phyloP scores from a whole-genome alignment of 2,888 invertebrate genomes.

The Platynereis dumerilii region DNA sequence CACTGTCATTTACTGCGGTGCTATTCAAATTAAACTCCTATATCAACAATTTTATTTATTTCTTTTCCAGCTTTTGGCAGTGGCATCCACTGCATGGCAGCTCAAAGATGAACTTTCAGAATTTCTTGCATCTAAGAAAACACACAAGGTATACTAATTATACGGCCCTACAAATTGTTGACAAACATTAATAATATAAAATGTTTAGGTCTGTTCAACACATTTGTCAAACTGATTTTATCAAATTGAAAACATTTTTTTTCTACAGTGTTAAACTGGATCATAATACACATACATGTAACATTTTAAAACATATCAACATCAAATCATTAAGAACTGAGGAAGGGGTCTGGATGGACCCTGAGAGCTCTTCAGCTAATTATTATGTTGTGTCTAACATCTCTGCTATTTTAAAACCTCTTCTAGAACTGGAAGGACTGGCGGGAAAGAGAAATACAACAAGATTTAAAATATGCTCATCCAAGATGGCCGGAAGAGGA shows the following conservation, averaged over 20 bases:
- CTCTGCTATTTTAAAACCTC: neutral
- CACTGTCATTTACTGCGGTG: neutral
- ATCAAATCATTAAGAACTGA: too few relatives aligned
- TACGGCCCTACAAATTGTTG: neutral
- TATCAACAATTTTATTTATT: too few relatives aligned
- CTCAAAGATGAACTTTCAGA: slow-evolving; percentile 56
- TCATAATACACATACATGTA: too few relatives aligned
- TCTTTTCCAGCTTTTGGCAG: slow-evolving; percentile 47
- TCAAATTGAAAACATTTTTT: too few relatives aligned
- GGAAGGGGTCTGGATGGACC: too few relatives aligned
- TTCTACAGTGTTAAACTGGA: too few relatives aligned
- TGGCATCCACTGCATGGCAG: slow-evolving; percentile 53
- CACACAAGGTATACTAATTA: slow-evolving; percentile 30
- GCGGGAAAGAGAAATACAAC: slow-evolving; percentile 46
- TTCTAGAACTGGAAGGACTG: slow-evolving; percentile 39
- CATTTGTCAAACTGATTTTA: too few relatives aligned
- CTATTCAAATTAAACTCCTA: neutral
- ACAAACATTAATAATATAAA: too few relatives aligned
- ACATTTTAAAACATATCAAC: too few relatives aligned
- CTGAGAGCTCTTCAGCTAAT: too few relatives aligned
- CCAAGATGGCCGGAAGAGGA: slow-evolving; percentile 60
- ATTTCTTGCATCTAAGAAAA: slow-evolving; percentile 44
- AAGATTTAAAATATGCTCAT: slow-evolving; percentile 54
- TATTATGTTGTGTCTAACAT: too few relatives aligned
- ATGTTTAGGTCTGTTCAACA: too few relatives aligned